Evolutionary conservation across 92 coral and sea anemone species (phyloP).

Genomic region (Zoanthus gigantus): DNA sequence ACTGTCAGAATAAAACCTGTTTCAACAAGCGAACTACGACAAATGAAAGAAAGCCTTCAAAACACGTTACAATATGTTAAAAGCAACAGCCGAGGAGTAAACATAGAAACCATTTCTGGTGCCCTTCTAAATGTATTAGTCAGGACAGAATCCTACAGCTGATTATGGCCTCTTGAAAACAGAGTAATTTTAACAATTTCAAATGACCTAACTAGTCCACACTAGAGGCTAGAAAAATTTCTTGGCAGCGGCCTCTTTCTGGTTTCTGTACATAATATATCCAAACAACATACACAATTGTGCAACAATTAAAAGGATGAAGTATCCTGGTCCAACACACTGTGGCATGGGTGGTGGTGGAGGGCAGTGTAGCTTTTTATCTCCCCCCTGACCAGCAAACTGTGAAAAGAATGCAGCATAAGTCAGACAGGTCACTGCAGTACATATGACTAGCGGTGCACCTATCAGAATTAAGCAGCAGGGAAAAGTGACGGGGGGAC

Average conservation of each 20-base stretch:
- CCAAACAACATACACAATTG: slow-evolving; percentile 86
- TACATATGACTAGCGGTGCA: neutral
- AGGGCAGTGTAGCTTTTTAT: slow-evolving; percentile 86
- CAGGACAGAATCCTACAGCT: neutral
- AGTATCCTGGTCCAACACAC: slow-evolving; percentile 97
- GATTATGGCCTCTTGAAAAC: neutral
- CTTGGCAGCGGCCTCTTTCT: slow-evolving; percentile 99
- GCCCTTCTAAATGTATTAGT: neutral
- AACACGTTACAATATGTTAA: neutral
- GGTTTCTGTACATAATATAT: slow-evolving; percentile 88
- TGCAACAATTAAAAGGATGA: slow-evolving; percentile 79
- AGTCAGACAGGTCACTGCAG: neutral
- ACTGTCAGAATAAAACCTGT: neutral
- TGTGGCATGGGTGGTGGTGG: slow-evolving; percentile 94
- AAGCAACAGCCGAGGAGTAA: neutral
- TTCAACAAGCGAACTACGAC: neutral
- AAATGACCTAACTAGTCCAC: slow-evolving; percentile 20
- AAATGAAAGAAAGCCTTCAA: neutral
- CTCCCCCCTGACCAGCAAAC: slow-evolving; percentile 82
- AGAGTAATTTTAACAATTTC: slow-evolving; percentile 28
- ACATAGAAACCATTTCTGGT: neutral
- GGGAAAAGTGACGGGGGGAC: no score
- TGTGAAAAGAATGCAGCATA: slow-evolving; percentile 24
- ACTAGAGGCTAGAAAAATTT: slow-evolving; percentile 84
- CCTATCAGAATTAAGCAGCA: no score